These are phyloP conservation scores for Fregata magnificens DNA, from an alignment of 2,113 vertebrate species.

Conservation along the genomic window DNA sequence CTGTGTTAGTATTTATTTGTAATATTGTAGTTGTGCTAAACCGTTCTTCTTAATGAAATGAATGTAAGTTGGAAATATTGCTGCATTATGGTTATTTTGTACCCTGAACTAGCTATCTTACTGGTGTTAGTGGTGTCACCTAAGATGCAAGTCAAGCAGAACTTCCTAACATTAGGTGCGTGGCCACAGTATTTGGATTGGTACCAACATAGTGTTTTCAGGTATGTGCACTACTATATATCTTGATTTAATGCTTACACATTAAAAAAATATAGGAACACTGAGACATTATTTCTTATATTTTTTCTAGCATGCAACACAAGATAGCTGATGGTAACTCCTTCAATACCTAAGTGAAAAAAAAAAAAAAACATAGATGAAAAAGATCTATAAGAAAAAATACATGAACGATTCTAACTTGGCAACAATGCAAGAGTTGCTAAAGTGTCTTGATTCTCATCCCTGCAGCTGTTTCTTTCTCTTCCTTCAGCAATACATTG, in stretches of 20 bases:
- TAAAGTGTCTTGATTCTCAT: not conserved
- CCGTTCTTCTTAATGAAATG: not conserved
- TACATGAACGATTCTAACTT: not conserved
- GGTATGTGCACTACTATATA: not conserved
- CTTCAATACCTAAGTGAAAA: not conserved
- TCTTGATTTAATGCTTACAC: not conserved
- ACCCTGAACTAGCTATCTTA: not conserved
- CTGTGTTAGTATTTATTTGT: not conserved
- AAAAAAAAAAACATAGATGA: not conserved
- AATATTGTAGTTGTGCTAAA: not conserved
- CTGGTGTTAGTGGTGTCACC: not conserved
- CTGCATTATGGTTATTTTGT: not conserved
- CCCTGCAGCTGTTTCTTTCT: conserved; percentile 33
- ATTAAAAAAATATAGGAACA: not conserved
- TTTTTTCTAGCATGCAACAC: not conserved
- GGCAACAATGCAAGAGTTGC: not conserved
- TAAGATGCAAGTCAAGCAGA: not conserved
- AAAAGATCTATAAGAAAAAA: not conserved
- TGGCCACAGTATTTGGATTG: not conserved
- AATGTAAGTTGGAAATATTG: not conserved
- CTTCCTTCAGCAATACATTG: not conserved
- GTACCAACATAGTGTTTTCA: not conserved
- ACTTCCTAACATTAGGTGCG: not conserved
- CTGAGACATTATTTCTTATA: not conserved
- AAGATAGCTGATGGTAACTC: not conserved